A percentile compares a stretch with the other conserved stretches of the same genome.
Evolutionary conservation across 2,888 invertebrate species (phyloP).

Genomic region (Epistrophella euchroma): DNA sequence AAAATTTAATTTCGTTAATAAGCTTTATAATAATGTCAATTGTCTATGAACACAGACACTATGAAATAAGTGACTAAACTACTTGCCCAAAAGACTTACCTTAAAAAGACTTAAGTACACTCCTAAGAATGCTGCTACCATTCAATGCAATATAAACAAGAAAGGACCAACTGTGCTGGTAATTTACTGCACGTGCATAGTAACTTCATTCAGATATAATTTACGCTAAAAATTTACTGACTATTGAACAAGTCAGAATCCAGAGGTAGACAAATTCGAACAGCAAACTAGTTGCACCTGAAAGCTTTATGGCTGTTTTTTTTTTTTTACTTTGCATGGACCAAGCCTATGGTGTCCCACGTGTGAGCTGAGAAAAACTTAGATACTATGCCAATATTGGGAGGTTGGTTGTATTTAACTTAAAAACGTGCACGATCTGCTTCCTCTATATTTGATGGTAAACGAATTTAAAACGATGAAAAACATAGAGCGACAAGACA

Average conservation of each 20-base stretch:
- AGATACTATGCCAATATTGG: conserved; percentile 63
- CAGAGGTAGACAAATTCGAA: conserved; percentile 15
- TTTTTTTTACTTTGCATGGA: background rate
- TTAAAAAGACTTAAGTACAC: background rate
- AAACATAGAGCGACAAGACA: conserved; percentile 31
- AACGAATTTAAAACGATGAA: conserved; percentile 36
- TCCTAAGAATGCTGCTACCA: background rate
- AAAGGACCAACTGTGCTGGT: background rate
- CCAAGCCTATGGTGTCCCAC: background rate
- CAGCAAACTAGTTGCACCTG: conserved; percentile 2
- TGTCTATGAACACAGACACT: background rate
- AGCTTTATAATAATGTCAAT: conserved; percentile 15
- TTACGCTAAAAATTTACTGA: conserved; percentile 41
- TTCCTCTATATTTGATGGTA: background rate
- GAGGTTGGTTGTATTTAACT: conserved; percentile 49
- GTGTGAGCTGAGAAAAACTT: background rate
- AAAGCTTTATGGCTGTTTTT: conserved; percentile 9
- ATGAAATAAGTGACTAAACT: too few relatives aligned
- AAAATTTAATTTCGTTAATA: background rate
- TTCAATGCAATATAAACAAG: background rate
- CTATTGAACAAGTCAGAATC: conserved; percentile 30
- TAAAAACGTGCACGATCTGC: conserved; percentile 33
- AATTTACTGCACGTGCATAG: conserved; percentile 57
- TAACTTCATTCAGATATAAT: conserved; percentile 67
- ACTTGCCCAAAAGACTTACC: too few relatives aligned